Evolutionary conservation across 2,888 invertebrate species (phyloP).

Genomic region (Tinea semifulvella): DNA sequence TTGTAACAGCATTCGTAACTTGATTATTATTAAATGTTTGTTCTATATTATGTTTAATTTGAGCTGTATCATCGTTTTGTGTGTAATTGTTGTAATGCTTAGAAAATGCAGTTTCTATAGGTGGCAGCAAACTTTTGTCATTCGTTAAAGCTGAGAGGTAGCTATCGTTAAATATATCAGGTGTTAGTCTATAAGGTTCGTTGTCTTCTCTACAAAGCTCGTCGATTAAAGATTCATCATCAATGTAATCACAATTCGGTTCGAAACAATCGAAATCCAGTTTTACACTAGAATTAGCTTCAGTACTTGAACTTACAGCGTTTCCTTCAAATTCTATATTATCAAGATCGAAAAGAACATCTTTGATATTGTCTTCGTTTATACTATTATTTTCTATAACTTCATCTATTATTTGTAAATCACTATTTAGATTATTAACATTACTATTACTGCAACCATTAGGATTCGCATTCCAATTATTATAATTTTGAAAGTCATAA

Average conservation of each 20-base stretch:
- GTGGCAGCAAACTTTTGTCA: conserved; percentile 45
- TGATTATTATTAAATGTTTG: conserved; percentile 15
- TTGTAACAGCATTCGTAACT: conserved; percentile 28
- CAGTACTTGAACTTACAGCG: conserved; percentile 29
- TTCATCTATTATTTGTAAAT: conserved; percentile 52
- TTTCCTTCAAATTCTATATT: conserved; percentile 50
- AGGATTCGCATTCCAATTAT: neutral
- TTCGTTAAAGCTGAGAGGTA: conserved; percentile 34
- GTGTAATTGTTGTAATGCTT: conserved; percentile 45
- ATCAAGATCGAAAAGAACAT: conserved; percentile 52
- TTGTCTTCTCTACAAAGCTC: conserved; percentile 56
- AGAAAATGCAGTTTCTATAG: conserved; percentile 56
- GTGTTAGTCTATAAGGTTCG: conserved; percentile 38
- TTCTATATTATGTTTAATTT: conserved; percentile 24
- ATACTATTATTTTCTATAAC: conserved; percentile 44
- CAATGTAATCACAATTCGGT: conserved; percentile 49
- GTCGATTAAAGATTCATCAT: conserved; percentile 56
- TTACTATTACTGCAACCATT: neutral
- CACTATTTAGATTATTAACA: conserved; percentile 39
- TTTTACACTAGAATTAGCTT: conserved; percentile 28
- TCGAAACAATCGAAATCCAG: conserved; percentile 28
- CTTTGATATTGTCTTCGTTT: conserved; percentile 54
- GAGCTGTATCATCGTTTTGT: conserved; percentile 23
- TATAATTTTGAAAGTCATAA: neutral
- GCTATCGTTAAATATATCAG: conserved; percentile 46